Percentiles rank a stretch among this genome's conserved stretches.
phyloP scores from a whole-genome alignment of 2,113 vertebrate species.

The Solea senegalensis region DNA sequence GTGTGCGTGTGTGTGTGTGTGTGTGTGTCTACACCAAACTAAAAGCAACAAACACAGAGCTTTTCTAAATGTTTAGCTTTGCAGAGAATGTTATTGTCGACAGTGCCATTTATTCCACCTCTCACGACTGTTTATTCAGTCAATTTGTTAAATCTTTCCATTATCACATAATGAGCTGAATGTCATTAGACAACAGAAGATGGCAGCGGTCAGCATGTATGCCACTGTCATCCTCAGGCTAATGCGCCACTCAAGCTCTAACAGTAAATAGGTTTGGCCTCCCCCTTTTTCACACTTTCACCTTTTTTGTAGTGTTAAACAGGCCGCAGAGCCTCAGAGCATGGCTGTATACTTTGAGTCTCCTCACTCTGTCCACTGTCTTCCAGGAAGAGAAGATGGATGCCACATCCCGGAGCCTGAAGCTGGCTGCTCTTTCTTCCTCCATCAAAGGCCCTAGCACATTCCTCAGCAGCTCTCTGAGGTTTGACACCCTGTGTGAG shows the following conservation, averaged over 20 bases:
- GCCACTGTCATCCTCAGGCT: neutral
- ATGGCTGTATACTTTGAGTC: neutral
- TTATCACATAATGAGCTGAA: neutral
- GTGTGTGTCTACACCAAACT: no score
- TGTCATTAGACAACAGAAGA: neutral
- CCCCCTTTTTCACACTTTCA: neutral
- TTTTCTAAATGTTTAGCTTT: neutral
- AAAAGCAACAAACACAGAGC: neutral
- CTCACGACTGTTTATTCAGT: neutral
- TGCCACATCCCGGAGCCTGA: slow-evolving; percentile 73
- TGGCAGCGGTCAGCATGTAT: neutral
- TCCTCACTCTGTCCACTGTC: slow-evolving; percentile 20
- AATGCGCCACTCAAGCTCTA: neutral
- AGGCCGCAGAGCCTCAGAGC: neutral
- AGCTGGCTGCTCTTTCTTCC: slow-evolving; percentile 75
- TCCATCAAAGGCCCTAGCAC: slow-evolving; percentile 73
- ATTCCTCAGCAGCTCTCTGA: slow-evolving; percentile 80
- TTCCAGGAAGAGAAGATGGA: slow-evolving; percentile 84
- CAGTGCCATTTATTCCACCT: neutral
- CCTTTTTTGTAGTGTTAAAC: neutral
- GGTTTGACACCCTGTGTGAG: slow-evolving; percentile 84
- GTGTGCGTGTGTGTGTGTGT: no score
- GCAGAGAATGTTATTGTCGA: neutral
- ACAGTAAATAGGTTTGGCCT: neutral
- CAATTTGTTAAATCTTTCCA: neutral